Base-by-base conservation (phyloP, 2,888 invertebrate species). In the Meghimatium bilineatum region DNA sequence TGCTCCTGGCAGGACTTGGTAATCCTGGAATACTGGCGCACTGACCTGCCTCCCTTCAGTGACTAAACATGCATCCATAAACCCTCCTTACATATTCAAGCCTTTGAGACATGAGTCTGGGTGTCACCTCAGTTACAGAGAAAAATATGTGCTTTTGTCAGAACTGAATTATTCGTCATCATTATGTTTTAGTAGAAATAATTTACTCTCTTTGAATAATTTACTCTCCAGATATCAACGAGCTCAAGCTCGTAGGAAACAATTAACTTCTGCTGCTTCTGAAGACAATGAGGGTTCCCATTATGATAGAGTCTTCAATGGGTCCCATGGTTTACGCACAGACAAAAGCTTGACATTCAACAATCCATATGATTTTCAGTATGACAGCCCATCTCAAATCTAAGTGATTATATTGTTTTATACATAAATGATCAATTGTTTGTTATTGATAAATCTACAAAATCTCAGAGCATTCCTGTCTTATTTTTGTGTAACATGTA, bases 301-400 rank as follows among this genome's bases (percentile, higher is more conserved):
- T 23, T 84, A 75, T 69, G 84, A 83, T 26, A 71, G 84, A 26
- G 75, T 85, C 1, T 87, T 77, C 44, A 80, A 87, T 71, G 87
- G 87, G n/a, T 84, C 84, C 14, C 82, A 76, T 38, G 87, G 87
- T 1, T 36, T 87, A 49, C 77, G 86, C 44, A 86, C 87, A 63
- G 86, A 86, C 66, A 86, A 85, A 71, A 80, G 76, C 34, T 60
- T 87, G 26, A 77, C 83, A 32, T 87, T 87, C 69, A 76, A 84
- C 69, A 87, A 80, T 75, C 84, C 84, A 0, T 79, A 0, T 17
- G 20, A 63, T 1, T 34, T 69, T 20, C 36, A 71, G 34, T 56
- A 80, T 80, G 69, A 80, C 69, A 56, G 34, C 56, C 34, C 34
- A 20, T n/a, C 34, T 1, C 34, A 80, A 56, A 80, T 80, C 3